These are phyloP conservation scores for Neoseiulus cucumeris DNA, from an alignment of 1,140 invertebrate genomes.

Conservation along the genomic window DNA sequence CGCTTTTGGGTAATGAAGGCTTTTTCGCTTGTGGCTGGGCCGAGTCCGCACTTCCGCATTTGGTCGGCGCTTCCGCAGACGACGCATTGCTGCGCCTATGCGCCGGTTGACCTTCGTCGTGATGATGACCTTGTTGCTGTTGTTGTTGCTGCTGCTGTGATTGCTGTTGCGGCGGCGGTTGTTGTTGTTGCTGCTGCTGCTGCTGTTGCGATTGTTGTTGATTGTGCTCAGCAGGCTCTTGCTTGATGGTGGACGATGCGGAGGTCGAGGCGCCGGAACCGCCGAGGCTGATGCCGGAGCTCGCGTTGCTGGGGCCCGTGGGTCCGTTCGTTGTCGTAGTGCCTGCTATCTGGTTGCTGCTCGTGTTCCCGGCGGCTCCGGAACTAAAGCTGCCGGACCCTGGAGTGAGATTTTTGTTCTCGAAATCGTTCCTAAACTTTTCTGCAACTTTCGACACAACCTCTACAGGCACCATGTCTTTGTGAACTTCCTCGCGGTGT, in stretches of 20 bases:
- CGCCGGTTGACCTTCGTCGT: constrained; percentile 12
- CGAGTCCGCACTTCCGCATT: constrained; percentile 11
- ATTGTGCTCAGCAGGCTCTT: background rate
- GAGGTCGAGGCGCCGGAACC: background rate
- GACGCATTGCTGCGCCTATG: too few species aligned
- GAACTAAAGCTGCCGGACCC: constrained; percentile 25
- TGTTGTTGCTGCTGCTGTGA: constrained; percentile 16
- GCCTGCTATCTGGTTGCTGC: constrained; percentile 36
- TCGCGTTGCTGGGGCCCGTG: constrained; percentile 25
- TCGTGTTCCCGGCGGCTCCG: constrained; percentile 18
- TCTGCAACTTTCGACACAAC: constrained; percentile 76
- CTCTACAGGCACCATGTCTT: constrained; percentile 64
- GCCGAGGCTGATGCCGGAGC: constrained; percentile 12
- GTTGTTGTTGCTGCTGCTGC: constrained; percentile 17
- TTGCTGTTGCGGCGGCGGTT: too few species aligned
- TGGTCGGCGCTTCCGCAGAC: constrained; percentile 11
- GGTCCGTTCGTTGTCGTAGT: constrained; percentile 32
- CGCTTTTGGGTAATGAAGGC: constrained; percentile 12
- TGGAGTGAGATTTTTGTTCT: constrained; percentile 43
- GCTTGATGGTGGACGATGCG: background rate
- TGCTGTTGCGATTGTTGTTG: constrained; percentile 20
- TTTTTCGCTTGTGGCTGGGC: constrained; percentile 12
- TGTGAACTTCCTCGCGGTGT: constrained; percentile 84
- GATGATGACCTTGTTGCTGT: constrained; percentile 18
- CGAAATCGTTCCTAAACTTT: constrained; percentile 63